phyloP scores from a whole-genome alignment of 2,113 vertebrate species.

The Centropus bengalensis region DNA sequence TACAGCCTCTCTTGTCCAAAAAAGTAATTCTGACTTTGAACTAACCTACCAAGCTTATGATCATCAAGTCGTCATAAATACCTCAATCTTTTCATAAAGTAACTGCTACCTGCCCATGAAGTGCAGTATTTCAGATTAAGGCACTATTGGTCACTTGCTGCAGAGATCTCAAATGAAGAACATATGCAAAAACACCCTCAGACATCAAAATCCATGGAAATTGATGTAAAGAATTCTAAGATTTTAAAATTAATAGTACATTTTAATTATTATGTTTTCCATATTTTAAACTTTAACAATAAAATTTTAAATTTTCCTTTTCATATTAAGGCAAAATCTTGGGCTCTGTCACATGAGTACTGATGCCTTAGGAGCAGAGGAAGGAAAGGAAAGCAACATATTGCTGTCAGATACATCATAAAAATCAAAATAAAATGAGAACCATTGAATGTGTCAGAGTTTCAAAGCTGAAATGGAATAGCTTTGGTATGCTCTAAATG shows the following conservation, averaged over 20 bases:
- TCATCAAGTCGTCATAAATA: not conserved
- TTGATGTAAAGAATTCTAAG: not conserved
- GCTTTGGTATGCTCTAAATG: not conserved
- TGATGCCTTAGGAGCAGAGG: not conserved
- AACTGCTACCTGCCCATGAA: not conserved
- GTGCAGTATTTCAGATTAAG: not conserved
- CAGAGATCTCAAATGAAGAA: not conserved
- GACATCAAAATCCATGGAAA: not conserved
- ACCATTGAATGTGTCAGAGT: not conserved
- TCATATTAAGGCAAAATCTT: not conserved
- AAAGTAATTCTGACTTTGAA: not conserved
- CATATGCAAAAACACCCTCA: not conserved
- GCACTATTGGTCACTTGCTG: not conserved
- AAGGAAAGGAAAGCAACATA: not conserved
- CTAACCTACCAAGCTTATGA: not conserved
- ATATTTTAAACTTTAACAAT: not conserved
- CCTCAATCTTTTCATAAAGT: not conserved
- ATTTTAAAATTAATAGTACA: not conserved
- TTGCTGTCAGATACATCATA: not conserved
- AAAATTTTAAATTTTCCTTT: not conserved
- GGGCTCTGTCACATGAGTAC: not conserved
- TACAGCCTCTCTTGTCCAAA: not conserved
- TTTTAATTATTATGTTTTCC: not conserved
- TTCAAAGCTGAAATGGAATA: not conserved
- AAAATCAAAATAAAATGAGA: not conserved